Evolutionary conservation across 2,888 invertebrate species (phyloP), one percentile per base, ranked within the genome.

Genomic region (Adineta ricciae): DNA sequence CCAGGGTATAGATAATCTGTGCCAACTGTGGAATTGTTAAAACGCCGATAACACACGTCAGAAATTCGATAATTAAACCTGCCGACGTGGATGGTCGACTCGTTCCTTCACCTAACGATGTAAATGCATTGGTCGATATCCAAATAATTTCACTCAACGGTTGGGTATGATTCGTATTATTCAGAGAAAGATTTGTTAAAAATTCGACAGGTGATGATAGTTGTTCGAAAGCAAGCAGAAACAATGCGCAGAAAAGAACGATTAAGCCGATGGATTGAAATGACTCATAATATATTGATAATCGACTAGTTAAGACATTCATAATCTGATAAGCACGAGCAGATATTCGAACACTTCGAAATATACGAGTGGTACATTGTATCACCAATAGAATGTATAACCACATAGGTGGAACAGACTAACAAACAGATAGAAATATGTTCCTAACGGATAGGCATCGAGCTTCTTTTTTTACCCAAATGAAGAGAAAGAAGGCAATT

Each of bases 21-120:
- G n/a, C 78, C 2, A 78, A 78, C 41, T 78, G 78, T 41, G 78
- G 78, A 41, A 78, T 78, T n/a, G n/a, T 78, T 78, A 78, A 41
- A n/a, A 78, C 14, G 41, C 78, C 78, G 11, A 78, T 41, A 78
- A 78, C n/a, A 78, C 78, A 78, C 38, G 38, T 78, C 24, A 78
- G 2, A 38, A 78, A 78, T 78, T 78, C 78, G 11, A 78, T 41
- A 11, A 78, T n/a, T n/a, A 78, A 41, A 41, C 78, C 78, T 41
- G 9, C 41, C 3, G 9, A 24, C 5, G 41, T 78, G 14, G n/a
- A n/a, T 41, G 78, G 78, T 41, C 78, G 78, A 14, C 4, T 78
- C 1, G 38, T 41, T 36, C 78, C 78, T 78, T 78, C 78, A n/a
- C 78, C 78, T 41, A 78, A 41, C n/a, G 78, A 41, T n/a, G 78